These are phyloP conservation scores for Melinaea menophilus DNA, from an alignment of 2,888 invertebrate species.

Conservation along the genomic window DNA sequence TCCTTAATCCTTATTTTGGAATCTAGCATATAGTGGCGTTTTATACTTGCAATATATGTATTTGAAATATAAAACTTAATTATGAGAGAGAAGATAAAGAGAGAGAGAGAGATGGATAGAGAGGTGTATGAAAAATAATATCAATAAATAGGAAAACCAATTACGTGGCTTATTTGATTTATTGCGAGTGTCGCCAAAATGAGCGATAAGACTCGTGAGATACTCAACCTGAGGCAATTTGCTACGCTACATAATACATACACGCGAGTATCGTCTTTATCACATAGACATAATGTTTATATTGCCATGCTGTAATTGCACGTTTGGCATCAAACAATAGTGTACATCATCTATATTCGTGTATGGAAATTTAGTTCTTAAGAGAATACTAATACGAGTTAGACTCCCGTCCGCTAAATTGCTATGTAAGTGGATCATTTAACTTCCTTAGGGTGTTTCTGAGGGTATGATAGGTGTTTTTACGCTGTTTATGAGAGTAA, in stretches of 20 bases:
- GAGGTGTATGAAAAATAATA: too few relatives aligned
- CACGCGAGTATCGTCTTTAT: conserved; percentile 9
- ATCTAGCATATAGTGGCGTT: too few relatives aligned
- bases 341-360: neutral
- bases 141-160: conserved; percentile 9
- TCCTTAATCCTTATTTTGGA: too few relatives aligned
- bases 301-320: conserved; percentile 9
- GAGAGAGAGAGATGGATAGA: too few relatives aligned
- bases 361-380: conserved; percentile 15
- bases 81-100: too few relatives aligned
- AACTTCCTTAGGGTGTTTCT: conserved; percentile 28
- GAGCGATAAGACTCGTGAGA: conserved; percentile 37
- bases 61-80: too few relatives aligned
- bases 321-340: neutral
- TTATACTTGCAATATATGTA: too few relatives aligned
- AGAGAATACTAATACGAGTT: conserved; percentile 10
- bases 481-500: conserved; percentile 29
- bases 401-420: neutral
- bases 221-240: conserved; percentile 32
- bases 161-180: conserved; percentile 18
- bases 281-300: neutral
- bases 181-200: conserved; percentile 20
- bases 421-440: conserved; percentile 19
- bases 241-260: conserved; percentile 24
- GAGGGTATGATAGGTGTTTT: conserved; percentile 29